phyloP scores from a whole-genome alignment of 2,113 vertebrate genomes.

The Hemichromis elongatus region DNA sequence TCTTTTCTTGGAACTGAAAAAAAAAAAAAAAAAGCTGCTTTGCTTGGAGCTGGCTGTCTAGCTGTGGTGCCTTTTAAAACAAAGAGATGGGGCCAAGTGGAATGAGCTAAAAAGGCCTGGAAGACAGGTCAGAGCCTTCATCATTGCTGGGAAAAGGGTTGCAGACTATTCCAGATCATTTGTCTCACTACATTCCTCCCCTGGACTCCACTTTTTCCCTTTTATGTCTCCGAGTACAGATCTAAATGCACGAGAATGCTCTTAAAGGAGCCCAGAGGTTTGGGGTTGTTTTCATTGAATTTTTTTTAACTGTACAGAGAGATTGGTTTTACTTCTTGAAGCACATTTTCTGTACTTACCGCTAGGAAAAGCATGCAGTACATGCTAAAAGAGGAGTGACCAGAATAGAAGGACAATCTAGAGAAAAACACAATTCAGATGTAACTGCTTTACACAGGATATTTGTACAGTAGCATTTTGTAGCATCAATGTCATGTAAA shows the following conservation, averaged over 20 bases:
- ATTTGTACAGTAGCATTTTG: neutral
- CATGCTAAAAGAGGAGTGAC: constrained; percentile 97
- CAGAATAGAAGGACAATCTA: constrained; percentile 95
- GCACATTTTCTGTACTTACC: constrained; percentile 72
- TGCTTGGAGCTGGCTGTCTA: constrained; percentile 12
- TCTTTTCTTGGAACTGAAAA: neutral
- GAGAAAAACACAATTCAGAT: neutral
- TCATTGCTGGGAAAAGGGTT: constrained; percentile 23
- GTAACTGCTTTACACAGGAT: neutral
- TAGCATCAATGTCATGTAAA: neutral
- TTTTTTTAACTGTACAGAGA: neutral
- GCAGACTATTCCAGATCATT: neutral
- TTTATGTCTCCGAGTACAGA: constrained; percentile 4
- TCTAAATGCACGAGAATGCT: neutral
- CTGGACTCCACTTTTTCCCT: constrained; percentile 23
- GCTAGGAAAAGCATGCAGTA: constrained; percentile 96
- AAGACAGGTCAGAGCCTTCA: constrained; percentile 7
- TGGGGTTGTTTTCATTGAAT: neutral
- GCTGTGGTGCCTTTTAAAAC: constrained; percentile 1
- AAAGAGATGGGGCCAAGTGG: constrained; percentile 17
- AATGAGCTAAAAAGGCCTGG: constrained; percentile 24
- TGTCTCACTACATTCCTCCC: constrained; percentile 7
- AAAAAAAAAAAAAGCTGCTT: constrained; percentile 5
- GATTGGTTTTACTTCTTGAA: neutral
- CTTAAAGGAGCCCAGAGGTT: neutral